Conservation (phyloP, 2,888 invertebrate genomes). For the Flexamia atlantica region DNA sequence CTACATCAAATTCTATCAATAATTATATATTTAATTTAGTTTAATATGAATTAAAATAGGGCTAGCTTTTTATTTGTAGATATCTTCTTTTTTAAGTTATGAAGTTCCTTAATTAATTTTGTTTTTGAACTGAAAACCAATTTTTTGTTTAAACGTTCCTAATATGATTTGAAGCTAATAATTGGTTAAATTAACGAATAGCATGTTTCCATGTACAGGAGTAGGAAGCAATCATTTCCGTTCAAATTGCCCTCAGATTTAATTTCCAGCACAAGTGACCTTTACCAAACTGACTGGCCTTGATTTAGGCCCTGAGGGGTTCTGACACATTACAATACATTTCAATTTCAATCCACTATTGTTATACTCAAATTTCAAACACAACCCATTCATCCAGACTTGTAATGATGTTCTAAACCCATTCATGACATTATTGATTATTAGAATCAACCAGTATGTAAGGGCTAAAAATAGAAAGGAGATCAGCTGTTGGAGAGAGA, state of each 20-base stretch:
- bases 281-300: constrained; percentile 4
- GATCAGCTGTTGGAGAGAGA: constrained; percentile 48
- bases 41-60: no score
- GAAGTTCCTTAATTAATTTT: no score
- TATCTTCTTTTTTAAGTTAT: no score
- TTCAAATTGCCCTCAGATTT: background rate
- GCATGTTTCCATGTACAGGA: background rate
- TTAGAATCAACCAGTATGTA: constrained; percentile 2
- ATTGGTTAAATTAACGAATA: background rate
- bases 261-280: background rate
- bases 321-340: no score
- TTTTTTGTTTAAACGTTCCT: no score
- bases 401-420: background rate
- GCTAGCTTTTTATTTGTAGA: no score
- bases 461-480: constrained; percentile 15
- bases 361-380: no score
- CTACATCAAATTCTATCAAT: no score
- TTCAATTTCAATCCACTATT: no score
- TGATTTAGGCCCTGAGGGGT: background rate
- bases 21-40: no score
- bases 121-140: no score
- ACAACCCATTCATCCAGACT: background rate
- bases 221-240: constrained; percentile 9
- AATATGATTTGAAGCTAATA: no score
- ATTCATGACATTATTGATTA: background rate